Conservation (phyloP, 2,888 invertebrate species). For the Zygogramma bicolorata region DNA sequence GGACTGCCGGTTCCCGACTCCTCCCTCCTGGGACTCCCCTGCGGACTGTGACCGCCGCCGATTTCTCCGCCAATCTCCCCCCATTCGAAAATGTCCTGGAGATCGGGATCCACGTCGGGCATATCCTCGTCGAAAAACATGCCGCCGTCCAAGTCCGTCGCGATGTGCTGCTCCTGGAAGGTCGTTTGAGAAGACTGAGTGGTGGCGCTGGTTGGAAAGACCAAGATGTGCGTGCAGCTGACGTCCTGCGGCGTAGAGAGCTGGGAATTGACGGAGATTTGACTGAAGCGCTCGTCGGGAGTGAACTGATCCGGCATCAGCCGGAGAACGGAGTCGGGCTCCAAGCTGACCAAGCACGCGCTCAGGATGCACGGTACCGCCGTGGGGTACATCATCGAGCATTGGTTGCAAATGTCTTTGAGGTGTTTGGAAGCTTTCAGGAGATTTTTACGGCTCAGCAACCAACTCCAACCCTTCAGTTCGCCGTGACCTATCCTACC, state of each 20-base stretch:
- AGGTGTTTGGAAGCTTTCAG: conserved; percentile 88
- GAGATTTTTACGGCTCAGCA: conserved; percentile 92
- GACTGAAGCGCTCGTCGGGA: conserved; percentile 89
- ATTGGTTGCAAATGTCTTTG: conserved; percentile 92
- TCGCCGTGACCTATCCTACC: conserved; percentile 99
- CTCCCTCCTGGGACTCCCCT: conserved; percentile 53
- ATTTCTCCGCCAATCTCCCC: too few relatives aligned
- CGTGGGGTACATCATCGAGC: conserved; percentile 83
- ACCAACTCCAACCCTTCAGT: conserved; percentile 95
- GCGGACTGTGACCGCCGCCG: conserved; percentile 71
- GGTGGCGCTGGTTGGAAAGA: conserved; percentile 97
- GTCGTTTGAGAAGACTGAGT: conserved; percentile 86
- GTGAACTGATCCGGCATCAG: conserved; percentile 96
- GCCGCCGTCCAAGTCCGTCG: conserved; percentile 75
- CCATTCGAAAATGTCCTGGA: conserved; percentile 83
- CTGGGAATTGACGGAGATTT: conserved; percentile 88
- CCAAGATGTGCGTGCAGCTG: conserved; percentile 97
- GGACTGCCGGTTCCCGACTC: conserved; percentile 68
- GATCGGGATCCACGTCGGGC: conserved; percentile 71
- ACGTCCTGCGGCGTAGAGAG: conserved; percentile 97
- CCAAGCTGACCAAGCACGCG: conserved; percentile 92
- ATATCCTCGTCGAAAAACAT: conserved; percentile 68
- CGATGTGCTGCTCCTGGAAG: conserved; percentile 76
- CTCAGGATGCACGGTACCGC: conserved; percentile 93
- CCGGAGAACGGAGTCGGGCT: conserved; percentile 76